A percentile compares a stretch with the other conserved stretches of the same genome.
Evolutionary conservation across 2,797 vertebrate genomes (phyloP).

Genomic region (Notolepis coatsorum): DNA sequence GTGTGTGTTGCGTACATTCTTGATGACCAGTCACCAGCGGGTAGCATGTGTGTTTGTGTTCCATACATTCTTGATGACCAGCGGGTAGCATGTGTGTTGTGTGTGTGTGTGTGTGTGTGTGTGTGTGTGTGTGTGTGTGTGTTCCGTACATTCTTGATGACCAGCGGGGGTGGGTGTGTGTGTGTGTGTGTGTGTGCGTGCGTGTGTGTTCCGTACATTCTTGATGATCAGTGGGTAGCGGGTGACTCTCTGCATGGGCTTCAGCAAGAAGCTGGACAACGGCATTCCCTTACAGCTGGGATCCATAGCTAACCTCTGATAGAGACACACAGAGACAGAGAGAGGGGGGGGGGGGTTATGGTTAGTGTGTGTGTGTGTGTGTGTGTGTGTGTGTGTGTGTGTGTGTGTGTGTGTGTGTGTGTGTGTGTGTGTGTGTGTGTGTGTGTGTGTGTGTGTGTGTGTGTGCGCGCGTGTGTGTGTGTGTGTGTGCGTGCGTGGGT

Average conservation of each 20-base stretch:
- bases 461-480: neutral
- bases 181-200: neutral
- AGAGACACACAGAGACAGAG: conserved; percentile 16
- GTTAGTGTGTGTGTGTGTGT: neutral
- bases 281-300: conserved; percentile 98
- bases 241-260: conserved; percentile 98
- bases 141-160: neutral
- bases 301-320: conserved; percentile 96
- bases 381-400: too few species aligned
- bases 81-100: neutral
- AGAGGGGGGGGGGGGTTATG: too few species aligned
- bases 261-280: conserved; percentile 96
- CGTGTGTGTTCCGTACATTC: conserved; percentile 78
- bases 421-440: neutral
- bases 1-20: too few species aligned
- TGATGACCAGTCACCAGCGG: neutral
- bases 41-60: neutral
- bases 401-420: too few species aligned
- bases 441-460: too few species aligned
- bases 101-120: neutral
- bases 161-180: neutral
- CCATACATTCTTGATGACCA: too few species aligned
- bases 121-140: neutral
- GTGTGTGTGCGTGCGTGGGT: neutral
- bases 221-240: conserved; percentile 98